Evolutionary conservation across 1,140 invertebrate species (phyloP).

Genomic region (Lordiphosa mommai): DNA sequence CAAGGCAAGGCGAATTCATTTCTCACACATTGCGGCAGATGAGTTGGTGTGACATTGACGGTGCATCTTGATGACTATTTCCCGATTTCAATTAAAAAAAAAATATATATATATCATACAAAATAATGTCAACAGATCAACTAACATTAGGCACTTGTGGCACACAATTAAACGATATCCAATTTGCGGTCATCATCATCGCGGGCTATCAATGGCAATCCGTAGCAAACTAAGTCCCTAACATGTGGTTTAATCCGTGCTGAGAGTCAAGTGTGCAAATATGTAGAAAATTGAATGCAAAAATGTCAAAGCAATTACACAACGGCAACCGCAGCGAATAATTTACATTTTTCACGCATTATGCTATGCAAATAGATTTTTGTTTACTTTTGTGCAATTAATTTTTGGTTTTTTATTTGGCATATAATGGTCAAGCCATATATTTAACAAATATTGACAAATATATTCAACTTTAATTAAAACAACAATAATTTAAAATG

Average conservation of each 20-base stretch:
- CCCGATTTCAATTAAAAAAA: conserved; percentile 51
- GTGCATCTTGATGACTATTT: conserved; percentile 27
- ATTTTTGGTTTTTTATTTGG: conserved; percentile 21
- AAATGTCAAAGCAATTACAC: conserved; percentile 38
- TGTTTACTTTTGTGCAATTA: conserved; percentile 40
- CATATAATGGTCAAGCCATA: conserved; percentile 24
- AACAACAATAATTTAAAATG: conserved; percentile 34
- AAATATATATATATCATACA: conserved; percentile 10
- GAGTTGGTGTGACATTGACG: conserved; percentile 27
- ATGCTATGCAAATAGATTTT: conserved; percentile 32
- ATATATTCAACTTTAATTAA: conserved; percentile 60
- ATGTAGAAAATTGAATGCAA: conserved; percentile 32
- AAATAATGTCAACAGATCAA: conserved; percentile 67
- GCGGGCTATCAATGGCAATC: conserved; percentile 60
- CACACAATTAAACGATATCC: conserved; percentile 52
- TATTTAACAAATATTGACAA: conserved; percentile 49
- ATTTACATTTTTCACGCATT: conserved; percentile 10
- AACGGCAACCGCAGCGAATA: conserved; percentile 17
- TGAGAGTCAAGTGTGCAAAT: conserved; percentile 3
- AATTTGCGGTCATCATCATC: conserved; percentile 46
- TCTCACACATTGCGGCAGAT: neutral
- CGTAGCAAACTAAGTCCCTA: conserved; percentile 51
- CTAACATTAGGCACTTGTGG: conserved; percentile 27
- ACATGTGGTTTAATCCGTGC: conserved; percentile 52
- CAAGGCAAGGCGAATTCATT: conserved; percentile 2